Evolutionary conservation across 2,113 vertebrate genomes (phyloP).

Genomic region (Pagrus major): DNA sequence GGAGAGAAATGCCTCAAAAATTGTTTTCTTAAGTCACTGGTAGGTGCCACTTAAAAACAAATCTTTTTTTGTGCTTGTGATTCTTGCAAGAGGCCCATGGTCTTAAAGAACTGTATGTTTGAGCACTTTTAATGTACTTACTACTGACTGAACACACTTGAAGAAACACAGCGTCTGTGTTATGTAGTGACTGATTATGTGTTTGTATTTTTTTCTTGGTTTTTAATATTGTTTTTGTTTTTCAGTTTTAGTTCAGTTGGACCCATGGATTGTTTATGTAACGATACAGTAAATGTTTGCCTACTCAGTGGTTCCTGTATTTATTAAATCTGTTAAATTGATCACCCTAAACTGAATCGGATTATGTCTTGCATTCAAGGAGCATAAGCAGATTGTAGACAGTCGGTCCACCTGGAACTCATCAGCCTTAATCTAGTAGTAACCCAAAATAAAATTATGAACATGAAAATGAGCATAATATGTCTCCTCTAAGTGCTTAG

Average conservation of each 20-base stretch:
- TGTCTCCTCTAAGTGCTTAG: too few species aligned
- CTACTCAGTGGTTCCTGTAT: not conserved
- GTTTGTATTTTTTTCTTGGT: slow-evolving; percentile 10
- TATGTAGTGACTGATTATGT: not conserved
- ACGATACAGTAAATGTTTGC: not conserved
- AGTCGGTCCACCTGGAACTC: not conserved
- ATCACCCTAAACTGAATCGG: not conserved
- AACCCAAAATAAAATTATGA: too few species aligned
- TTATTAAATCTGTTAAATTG: not conserved
- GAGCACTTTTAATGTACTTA: slow-evolving; percentile 51
- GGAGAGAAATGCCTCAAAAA: not conserved
- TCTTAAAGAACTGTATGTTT: slow-evolving; percentile 30
- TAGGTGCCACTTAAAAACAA: not conserved
- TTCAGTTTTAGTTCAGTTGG: not conserved
- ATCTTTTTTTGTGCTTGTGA: not conserved
- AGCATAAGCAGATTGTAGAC: not conserved
- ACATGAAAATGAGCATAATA: too few species aligned
- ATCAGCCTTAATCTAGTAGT: too few species aligned
- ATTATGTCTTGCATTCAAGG: not conserved
- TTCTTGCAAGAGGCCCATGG: slow-evolving; percentile 35
- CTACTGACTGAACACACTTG: slow-evolving; percentile 67
- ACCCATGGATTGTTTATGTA: slow-evolving; percentile 9
- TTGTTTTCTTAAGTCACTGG: not conserved
- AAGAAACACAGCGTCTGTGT: slow-evolving; percentile 32
- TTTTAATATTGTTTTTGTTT: slow-evolving; percentile 13